phyloP scores from a whole-genome alignment of 2,888 invertebrate genomes.

The Dexiosoma caninum region DNA sequence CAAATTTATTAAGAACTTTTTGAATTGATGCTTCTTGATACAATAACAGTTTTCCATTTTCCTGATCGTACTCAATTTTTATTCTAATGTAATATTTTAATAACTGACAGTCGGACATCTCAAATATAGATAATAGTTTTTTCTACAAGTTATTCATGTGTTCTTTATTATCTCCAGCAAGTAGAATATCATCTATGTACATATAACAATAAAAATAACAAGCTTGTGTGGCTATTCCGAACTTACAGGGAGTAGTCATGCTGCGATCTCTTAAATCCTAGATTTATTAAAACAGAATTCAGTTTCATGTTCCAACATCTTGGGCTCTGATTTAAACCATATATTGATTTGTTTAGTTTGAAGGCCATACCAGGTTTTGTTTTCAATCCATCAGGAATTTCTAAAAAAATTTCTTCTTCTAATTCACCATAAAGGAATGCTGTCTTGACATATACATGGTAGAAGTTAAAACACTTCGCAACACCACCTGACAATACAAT shows the following conservation, averaged over 20 bases:
- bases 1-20: no score
- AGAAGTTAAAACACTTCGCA: background rate
- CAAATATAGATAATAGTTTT: no score
- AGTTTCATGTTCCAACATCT: conserved; percentile 3
- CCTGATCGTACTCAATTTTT: no score
- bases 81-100: no score
- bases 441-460: background rate
- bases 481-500: background rate
- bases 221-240: background rate
- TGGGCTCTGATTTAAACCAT: background rate
- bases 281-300: background rate
- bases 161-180: no score
- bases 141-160: no score
- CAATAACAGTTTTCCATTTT: no score
- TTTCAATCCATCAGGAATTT: background rate
- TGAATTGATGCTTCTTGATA: no score
- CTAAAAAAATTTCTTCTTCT: background rate
- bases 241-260: background rate
- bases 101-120: no score
- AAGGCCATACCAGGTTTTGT: background rate
- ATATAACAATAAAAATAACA: background rate
- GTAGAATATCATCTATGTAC: no score
- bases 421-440: background rate
- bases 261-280: background rate
- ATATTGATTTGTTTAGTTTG: background rate